Evolutionary conservation across 2,888 invertebrate species (phyloP), one percentile per base, ranked within the genome.

Genomic region (Liopterus haemorrhoidalis): DNA sequence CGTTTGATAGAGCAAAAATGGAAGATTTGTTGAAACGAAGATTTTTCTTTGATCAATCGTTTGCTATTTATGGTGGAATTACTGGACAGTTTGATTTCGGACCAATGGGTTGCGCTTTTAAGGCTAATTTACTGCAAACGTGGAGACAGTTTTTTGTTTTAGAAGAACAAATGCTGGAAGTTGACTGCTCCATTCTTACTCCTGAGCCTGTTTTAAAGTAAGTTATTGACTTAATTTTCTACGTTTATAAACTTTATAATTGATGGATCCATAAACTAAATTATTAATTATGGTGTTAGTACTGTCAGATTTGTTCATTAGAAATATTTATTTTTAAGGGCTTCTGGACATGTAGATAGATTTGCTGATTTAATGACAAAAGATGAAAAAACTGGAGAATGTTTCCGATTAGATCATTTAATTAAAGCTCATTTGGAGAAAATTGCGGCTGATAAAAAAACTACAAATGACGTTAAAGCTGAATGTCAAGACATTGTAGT

Each of bases 331-430:
- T 41, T 47, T 65, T 67, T 43, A 61, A 82, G 81, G 64, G 95
- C 99, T 12, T 99, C 97, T 4, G 99, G 99, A 0, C 99, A 99
- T 69, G 97, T 99, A 1, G 99, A 99, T 60, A 78, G 97, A 46
- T 99, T 99, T 74, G 95, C 97, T 35, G 99, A 99, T 72, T 79
- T 93, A 47, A 99, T 99, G 99, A 96, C 97, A 1, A 99, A 99
- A 67, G 99, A 99, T 72, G 61, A 82, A 0, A 88, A 89, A 65
- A 91, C 81, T 53, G 99, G 99, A 4, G 99, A 99, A 65, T 99
- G 99, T 63, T 99, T 96, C 66, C 77, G 99, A 25, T 74, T 97
- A 41, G 99, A 99, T 67, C 99, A 99, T 72, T 75, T 99, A 41
- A 97, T 99, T 53, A 97, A 99, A 72, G 88, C 87, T 38, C 86